Evolutionary conservation across 2,797 vertebrate species (phyloP).

Genomic region (Gambelia wislizenii): DNA sequence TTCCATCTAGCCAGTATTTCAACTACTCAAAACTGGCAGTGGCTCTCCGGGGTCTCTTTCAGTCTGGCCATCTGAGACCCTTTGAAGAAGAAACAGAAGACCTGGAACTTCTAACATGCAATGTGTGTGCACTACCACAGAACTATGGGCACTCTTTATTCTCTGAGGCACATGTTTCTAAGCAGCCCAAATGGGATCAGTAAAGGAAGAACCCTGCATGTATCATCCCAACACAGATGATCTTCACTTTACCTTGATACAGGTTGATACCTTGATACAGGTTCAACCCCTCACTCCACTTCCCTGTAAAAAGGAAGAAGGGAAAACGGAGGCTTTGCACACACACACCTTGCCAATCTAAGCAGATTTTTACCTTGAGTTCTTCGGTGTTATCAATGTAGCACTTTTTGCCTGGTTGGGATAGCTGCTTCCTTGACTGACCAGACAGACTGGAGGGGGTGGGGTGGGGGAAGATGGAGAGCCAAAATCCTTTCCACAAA

Average conservation of each 20-base stretch:
- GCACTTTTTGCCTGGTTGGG: not conserved
- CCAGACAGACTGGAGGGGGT: not conserved
- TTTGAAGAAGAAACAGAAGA: not conserved
- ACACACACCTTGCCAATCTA: not conserved
- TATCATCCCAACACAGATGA: not conserved
- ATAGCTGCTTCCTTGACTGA: not conserved
- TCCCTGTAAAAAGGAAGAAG: not conserved
- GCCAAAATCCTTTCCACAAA: not conserved
- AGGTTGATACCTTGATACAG: not conserved
- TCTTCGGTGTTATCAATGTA: not conserved
- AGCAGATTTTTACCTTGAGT: conserved; percentile 26
- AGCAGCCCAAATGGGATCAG: not conserved
- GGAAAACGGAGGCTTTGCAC: not conserved
- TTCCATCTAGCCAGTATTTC: too few species aligned
- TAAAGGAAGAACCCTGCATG: not conserved
- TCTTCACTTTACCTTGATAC: not conserved
- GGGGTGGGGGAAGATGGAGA: not conserved
- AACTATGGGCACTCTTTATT: not conserved
- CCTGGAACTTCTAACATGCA: not conserved
- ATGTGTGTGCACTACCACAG: too few species aligned
- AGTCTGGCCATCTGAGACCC: not conserved
- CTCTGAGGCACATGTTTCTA: not conserved
- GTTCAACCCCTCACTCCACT: not conserved
- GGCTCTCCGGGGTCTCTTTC: not conserved
- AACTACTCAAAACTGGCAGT: not conserved